Evolutionary conservation across 2,797 vertebrate species (phyloP), one percentile per base, ranked within the genome.

Genomic region (Knipowitschia caucasica): DNA sequence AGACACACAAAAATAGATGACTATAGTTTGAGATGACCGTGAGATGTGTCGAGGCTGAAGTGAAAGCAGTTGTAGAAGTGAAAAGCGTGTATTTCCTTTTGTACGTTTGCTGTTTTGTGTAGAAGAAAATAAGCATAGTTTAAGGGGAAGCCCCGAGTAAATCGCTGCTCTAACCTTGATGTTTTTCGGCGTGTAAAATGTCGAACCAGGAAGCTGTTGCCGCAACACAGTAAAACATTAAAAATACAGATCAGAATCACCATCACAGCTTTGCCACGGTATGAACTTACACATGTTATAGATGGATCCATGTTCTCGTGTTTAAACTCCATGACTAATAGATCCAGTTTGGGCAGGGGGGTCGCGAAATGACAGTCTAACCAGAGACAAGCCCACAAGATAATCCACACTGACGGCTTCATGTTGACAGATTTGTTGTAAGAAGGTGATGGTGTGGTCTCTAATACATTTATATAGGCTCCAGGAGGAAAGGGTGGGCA

Each of bases 401-500:
- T 49, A 44, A 56, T 75, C 67, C 39, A 55, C 5, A 64, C 38
- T 2, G 78, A 58, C 47, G 42, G 20, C 34, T 73, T 57, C 84
- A 88, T 86, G 0, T 38, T 82, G 23, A 65, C 63, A 44, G 36
- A 9, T n/a, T 59, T 67, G 58, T 46, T 46, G 2, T 53, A 57
- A 42, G 60, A 56, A 54, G 53, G 40, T 63, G 12, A 40, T 27
- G 49, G 49, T 18, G 27, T 59, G 64, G 57, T n/a, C 57, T 57
- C 60, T 40, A 33, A 67, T 25, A 39, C 10, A 18, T 12, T 46
- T 56, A 71, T 77, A 80, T 18, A 73, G 53, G 23, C 31, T 39
- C 52, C 2, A 33, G 61, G 46, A 85, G 83, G 81, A 86, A 85
- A 82, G 57, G 78, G 82, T 84, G 85, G 83, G 83, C 59, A 53